Evolutionary conservation across 2,888 invertebrate genomes (phyloP).

Genomic region (Harmothoe impar): DNA sequence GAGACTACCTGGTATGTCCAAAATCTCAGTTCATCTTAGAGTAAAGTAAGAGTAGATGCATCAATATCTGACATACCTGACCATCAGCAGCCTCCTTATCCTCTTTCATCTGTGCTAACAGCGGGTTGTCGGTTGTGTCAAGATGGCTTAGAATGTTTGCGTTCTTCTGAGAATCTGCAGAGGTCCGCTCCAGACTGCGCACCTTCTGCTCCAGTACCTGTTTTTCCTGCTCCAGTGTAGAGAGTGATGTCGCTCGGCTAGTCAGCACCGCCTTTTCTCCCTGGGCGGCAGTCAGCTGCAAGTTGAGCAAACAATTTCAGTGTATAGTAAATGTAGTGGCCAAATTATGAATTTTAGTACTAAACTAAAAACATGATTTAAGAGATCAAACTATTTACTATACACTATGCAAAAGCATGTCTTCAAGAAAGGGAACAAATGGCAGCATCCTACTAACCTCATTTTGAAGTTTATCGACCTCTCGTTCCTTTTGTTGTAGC

Average conservation of each 20-base stretch:
- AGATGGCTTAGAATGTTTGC: slow-evolving; percentile 72
- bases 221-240: slow-evolving; percentile 75
- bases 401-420: no score
- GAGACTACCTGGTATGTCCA: no score
- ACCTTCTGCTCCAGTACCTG: slow-evolving; percentile 74
- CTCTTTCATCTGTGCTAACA: slow-evolving; percentile 72
- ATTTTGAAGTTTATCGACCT: slow-evolving; percentile 70
- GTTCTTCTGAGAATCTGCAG: slow-evolving; percentile 73
- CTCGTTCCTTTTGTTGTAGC: slow-evolving; percentile 71
- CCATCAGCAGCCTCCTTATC: slow-evolving; percentile 73
- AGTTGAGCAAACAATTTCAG: not conserved
- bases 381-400: no score
- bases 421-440: no score
- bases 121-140: slow-evolving; percentile 68
- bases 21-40: no score
- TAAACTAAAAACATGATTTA: no score
- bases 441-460: slow-evolving; percentile 72
- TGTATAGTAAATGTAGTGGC: no score
- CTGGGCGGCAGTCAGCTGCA: slow-evolving; percentile 70
- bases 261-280: slow-evolving; percentile 73
- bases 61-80: slow-evolving; percentile 65
- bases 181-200: slow-evolving; percentile 74
- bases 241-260: slow-evolving; percentile 70
- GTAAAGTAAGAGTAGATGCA: no score
- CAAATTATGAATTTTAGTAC: no score